Conservation (phyloP, 2,797 vertebrate genomes). For the Pelodytes ibericus region DNA sequence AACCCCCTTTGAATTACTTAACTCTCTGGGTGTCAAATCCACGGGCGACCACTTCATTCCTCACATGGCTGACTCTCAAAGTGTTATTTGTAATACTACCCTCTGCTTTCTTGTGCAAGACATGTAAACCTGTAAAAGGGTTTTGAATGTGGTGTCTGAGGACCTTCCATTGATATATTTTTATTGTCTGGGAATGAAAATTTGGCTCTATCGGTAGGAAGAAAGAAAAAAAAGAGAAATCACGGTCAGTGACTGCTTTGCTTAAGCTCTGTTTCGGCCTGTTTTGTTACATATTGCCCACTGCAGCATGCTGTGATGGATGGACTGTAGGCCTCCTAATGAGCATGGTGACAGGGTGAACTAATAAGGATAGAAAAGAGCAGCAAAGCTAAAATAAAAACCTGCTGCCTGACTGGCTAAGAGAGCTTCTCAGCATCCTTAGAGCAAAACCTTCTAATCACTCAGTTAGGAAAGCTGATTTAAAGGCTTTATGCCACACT, state of each 20-base stretch:
- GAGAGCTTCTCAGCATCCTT: constrained; percentile 32
- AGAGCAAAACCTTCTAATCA: constrained; percentile 47
- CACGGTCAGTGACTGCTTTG: constrained; percentile 13
- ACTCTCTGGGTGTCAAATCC: no score
- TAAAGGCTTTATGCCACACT: constrained; percentile 31
- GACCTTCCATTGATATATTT: background rate
- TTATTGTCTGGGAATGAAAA: background rate
- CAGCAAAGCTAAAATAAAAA: constrained; percentile 37
- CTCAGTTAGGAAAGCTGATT: constrained; percentile 37
- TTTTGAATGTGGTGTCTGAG: background rate
- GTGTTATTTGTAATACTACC: no score
- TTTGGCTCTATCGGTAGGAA: background rate
- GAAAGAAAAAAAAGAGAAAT: background rate
- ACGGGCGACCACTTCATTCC: no score
- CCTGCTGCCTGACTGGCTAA: constrained; percentile 14
- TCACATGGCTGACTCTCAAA: no score
- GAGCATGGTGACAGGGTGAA: constrained; percentile 46
- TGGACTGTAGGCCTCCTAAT: constrained; percentile 41
- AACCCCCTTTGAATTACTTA: no score
- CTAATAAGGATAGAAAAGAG: constrained; percentile 44
- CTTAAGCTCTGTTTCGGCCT: constrained; percentile 31
- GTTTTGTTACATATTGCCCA: constrained; percentile 36
- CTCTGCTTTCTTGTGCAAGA: background rate
- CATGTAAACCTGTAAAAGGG: background rate
- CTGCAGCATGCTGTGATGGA: constrained; percentile 39